phyloP scores from a whole-genome alignment of 2,888 invertebrate genomes.

The Drosophila kanekoi region DNA sequence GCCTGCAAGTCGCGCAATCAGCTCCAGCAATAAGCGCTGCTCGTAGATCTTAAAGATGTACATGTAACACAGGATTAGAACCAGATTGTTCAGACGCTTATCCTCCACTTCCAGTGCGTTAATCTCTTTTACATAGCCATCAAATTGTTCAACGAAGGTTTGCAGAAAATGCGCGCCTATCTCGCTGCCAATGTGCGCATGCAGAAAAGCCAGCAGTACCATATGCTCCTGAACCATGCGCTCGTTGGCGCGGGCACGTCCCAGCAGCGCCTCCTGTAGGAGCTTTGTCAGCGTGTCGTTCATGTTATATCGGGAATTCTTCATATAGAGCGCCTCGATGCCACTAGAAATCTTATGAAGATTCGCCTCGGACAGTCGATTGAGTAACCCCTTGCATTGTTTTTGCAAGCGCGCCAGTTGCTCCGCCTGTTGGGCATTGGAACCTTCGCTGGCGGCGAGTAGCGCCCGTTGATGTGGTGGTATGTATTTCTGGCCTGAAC shows the following conservation, averaged over 20 bases:
- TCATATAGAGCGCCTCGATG: slow-evolving; percentile 92
- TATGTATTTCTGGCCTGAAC: slow-evolving; percentile 88
- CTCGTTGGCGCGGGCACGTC: slow-evolving; percentile 88
- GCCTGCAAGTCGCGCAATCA: slow-evolving; percentile 89
- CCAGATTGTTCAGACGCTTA: slow-evolving; percentile 93
- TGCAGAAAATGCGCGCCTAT: slow-evolving; percentile 95
- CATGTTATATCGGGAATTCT: slow-evolving; percentile 92
- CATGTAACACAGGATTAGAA: slow-evolving; percentile 91
- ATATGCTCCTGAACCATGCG: slow-evolving; percentile 93
- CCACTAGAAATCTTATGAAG: slow-evolving; percentile 92
- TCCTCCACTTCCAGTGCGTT: slow-evolving; percentile 87
- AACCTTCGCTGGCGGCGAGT: slow-evolving; percentile 83
- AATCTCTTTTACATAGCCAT: slow-evolving; percentile 86
- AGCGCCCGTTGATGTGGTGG: slow-evolving; percentile 92
- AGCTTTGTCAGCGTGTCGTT: slow-evolving; percentile 90
- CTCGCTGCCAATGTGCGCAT: slow-evolving; percentile 96
- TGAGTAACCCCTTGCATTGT: slow-evolving; percentile 94
- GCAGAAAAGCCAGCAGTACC: slow-evolving; percentile 92
- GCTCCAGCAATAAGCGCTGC: slow-evolving; percentile 91
- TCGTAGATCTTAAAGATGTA: slow-evolving; percentile 96
- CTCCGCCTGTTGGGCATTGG: slow-evolving; percentile 86
- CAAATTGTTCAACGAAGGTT: slow-evolving; percentile 89
- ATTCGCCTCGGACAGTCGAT: slow-evolving; percentile 94
- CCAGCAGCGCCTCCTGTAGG: slow-evolving; percentile 90
- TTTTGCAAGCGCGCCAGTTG: slow-evolving; percentile 89